phyloP scores from a whole-genome alignment of 1,140 invertebrate species.

The Psilanteris sp. region DNA sequence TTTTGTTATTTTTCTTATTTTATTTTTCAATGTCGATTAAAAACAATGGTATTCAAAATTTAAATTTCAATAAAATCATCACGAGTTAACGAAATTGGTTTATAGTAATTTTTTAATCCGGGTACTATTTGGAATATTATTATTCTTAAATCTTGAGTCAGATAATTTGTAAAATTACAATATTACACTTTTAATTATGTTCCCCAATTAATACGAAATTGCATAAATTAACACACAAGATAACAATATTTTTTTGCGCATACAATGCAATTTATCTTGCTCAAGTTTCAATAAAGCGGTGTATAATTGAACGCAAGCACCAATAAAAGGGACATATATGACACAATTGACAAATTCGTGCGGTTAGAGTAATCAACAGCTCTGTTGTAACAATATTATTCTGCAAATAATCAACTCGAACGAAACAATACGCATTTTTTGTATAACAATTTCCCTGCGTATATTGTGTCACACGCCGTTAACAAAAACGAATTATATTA shows the following conservation, averaged over 20 bases:
- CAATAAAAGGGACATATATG: conserved; percentile 34
- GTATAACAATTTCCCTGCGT: background rate
- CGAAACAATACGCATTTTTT: conserved; percentile 5
- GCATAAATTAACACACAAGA: conserved; percentile 21
- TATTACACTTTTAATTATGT: conserved; percentile 2
- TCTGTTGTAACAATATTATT: conserved; percentile 22
- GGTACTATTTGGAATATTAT: no score
- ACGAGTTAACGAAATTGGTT: no score
- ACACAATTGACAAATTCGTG: conserved; percentile 29
- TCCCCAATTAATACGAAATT: background rate
- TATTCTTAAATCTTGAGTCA: no score
- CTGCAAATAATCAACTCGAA: conserved; percentile 20
- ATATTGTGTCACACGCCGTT: background rate
- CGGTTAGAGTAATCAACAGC: conserved; percentile 24
- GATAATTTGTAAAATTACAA: no score
- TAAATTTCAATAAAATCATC: no score
- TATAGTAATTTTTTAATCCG: no score
- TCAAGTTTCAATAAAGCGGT: conserved; percentile 42
- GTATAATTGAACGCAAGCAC: conserved; percentile 38
- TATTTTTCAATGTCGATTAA: no score
- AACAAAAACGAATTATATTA: background rate
- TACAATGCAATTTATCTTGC: conserved; percentile 20
- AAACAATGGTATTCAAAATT: no score
- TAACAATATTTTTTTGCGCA: conserved; percentile 41
- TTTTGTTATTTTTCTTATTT: no score